Conservation (phyloP, 2,797 vertebrate genomes). For the Zalophus californianus region DNA sequence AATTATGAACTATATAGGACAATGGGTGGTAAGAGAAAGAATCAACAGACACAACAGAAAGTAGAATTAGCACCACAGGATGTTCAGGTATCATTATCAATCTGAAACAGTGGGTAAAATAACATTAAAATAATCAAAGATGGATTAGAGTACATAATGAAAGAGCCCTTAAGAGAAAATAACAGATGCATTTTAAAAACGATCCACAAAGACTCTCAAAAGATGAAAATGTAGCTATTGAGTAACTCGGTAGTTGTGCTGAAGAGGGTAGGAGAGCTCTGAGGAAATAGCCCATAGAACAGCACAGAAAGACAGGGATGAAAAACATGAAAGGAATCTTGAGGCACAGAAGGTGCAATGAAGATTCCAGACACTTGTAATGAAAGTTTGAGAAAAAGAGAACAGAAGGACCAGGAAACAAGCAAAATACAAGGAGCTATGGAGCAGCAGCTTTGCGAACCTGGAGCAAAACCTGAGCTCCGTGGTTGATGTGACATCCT, state of each 20-base stretch:
- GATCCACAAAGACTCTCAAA: neutral
- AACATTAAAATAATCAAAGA: neutral
- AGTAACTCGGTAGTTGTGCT: neutral
- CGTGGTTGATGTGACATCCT: too few species aligned
- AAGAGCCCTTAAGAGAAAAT: neutral
- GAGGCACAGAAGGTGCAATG: neutral
- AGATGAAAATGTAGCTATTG: neutral
- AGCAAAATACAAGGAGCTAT: neutral
- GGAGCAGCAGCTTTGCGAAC: rapidly evolving
- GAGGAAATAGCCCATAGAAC: neutral
- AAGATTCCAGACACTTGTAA: neutral
- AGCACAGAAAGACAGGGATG: neutral
- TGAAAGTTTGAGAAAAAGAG: neutral
- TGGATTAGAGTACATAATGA: neutral
- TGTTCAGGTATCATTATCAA: rapidly evolving
- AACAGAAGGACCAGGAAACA: neutral
- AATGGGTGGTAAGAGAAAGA: neutral
- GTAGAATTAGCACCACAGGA: neutral
- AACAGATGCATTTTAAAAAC: neutral
- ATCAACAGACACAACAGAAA: neutral
- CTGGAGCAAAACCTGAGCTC: neutral
- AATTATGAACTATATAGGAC: neutral
- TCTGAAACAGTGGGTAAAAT: neutral
- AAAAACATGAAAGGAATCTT: neutral
- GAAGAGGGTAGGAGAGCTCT: neutral